Conservation (phyloP, 1,140 invertebrate species). For the Drosophila pseudoananassae region DNA sequence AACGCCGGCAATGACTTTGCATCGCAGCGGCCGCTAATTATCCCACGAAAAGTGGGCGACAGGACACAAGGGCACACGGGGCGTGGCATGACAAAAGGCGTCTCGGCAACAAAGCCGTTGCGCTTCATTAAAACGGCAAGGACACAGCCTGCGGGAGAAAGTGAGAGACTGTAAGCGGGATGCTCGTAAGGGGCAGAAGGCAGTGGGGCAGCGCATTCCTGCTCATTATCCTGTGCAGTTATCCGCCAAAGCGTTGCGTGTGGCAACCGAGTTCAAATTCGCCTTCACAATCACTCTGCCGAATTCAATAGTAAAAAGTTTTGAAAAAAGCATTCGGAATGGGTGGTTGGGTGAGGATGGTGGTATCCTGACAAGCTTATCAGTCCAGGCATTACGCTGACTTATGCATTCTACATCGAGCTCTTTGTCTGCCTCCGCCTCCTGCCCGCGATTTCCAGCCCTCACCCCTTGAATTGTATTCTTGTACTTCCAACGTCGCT, state of each 20-base stretch:
- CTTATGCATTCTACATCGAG: slow-evolving; percentile 48
- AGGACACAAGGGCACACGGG: neutral
- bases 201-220: slow-evolving; percentile 17
- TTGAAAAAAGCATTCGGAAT: slow-evolving; percentile 1
- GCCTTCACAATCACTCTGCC: slow-evolving; percentile 31
- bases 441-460: slow-evolving; percentile 7
- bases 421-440: slow-evolving; percentile 19
- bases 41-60: slow-evolving; percentile 43
- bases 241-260: slow-evolving; percentile 56
- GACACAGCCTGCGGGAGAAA: slow-evolving; percentile 19
- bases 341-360: slow-evolving; percentile 13
- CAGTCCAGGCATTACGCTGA: slow-evolving; percentile 59
- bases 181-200: neutral
- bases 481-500: slow-evolving; percentile 50
- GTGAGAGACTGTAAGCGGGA: neutral
- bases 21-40: slow-evolving; percentile 76
- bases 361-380: slow-evolving; percentile 70
- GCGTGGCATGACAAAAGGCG: slow-evolving; percentile 32
- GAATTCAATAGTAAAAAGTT: slow-evolving; percentile 60
- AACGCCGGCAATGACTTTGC: slow-evolving; percentile 71
- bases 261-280: slow-evolving; percentile 65
- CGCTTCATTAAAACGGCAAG: slow-evolving; percentile 82
- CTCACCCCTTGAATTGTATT: slow-evolving; percentile 22
- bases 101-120: slow-evolving; percentile 70
- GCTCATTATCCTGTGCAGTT: slow-evolving; percentile 73